Evolutionary conservation across 2,888 invertebrate genomes (phyloP).

Genomic region (Drosophila cracens): DNA sequence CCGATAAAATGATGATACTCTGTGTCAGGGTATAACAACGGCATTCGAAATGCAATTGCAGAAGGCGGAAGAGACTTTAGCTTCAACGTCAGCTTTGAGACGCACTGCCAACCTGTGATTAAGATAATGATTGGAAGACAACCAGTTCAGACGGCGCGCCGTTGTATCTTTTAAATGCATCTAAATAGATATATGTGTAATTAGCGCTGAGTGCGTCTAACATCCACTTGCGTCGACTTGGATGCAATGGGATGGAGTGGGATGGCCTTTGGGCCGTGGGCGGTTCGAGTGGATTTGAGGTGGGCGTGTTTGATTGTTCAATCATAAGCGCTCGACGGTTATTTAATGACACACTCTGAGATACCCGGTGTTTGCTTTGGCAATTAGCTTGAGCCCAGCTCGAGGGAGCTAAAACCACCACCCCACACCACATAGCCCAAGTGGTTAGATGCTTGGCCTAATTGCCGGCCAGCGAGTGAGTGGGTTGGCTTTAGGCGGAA

Average conservation of each 20-base stretch:
- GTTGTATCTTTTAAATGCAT: slow-evolving; percentile 24
- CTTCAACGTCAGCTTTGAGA: slow-evolving; percentile 39
- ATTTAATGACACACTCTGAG: slow-evolving; percentile 69
- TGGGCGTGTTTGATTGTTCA: slow-evolving; percentile 76
- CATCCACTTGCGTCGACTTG: slow-evolving; percentile 34
- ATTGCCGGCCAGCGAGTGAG: slow-evolving; percentile 47
- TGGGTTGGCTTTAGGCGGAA: neutral
- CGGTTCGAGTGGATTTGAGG: slow-evolving; percentile 42
- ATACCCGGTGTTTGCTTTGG: slow-evolving; percentile 51
- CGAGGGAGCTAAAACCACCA: neutral
- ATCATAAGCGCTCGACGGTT: slow-evolving; percentile 62
- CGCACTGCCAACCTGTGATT: slow-evolving; percentile 70
- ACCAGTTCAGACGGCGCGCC: slow-evolving; percentile 32
- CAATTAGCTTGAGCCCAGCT: slow-evolving; percentile 51
- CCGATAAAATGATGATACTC: neutral
- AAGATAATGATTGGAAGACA: slow-evolving; percentile 64
- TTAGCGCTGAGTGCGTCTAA: slow-evolving; percentile 74
- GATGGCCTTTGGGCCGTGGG: slow-evolving; percentile 66
- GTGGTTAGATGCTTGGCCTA: slow-evolving; percentile 19
- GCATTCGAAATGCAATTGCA: slow-evolving; percentile 54
- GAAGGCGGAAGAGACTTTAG: slow-evolving; percentile 50
- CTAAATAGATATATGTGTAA: slow-evolving; percentile 41
- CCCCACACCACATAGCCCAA: neutral
- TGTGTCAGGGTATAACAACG: slow-evolving; percentile 1
- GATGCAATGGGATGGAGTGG: slow-evolving; percentile 1